Evolutionary conservation across 2,888 invertebrate genomes (phyloP).

Genomic region (Cantharis rustica): DNA sequence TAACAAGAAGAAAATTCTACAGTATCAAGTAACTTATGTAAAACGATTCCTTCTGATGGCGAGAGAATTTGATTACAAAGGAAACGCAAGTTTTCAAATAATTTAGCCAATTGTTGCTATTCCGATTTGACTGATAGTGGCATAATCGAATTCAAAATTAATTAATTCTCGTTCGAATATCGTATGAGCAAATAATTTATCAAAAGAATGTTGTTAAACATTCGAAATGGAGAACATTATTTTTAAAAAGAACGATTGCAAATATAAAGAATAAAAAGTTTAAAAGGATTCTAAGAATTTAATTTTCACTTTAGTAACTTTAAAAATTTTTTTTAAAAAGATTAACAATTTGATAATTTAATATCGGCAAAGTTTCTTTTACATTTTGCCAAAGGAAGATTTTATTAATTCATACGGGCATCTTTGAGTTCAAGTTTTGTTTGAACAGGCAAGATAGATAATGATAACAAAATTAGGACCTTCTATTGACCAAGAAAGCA

Average conservation of each 20-base stretch:
- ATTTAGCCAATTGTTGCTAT: background rate
- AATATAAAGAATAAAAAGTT: background rate
- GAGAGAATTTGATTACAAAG: background rate
- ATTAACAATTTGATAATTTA: background rate
- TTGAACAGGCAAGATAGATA: constrained; percentile 2
- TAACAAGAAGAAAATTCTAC: background rate
- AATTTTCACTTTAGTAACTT: background rate
- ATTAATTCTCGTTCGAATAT: background rate
- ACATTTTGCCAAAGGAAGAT: background rate
- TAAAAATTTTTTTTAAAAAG: background rate
- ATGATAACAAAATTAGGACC: constrained; percentile 14
- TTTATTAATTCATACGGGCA: background rate
- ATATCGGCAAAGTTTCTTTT: background rate
- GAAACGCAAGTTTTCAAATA: background rate
- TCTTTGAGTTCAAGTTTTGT: background rate
- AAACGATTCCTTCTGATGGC: background rate
- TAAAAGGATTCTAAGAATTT: background rate
- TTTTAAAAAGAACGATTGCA: background rate
- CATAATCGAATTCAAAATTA: background rate
- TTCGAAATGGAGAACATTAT: background rate
- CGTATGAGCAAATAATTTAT: background rate
- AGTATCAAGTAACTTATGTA: background rate
- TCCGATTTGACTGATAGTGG: background rate
- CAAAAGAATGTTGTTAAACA: background rate
- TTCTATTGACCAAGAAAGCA: constrained; percentile 7